phyloP scores from a whole-genome alignment of 2,888 invertebrate genomes.

The Apamea monoglypha region DNA sequence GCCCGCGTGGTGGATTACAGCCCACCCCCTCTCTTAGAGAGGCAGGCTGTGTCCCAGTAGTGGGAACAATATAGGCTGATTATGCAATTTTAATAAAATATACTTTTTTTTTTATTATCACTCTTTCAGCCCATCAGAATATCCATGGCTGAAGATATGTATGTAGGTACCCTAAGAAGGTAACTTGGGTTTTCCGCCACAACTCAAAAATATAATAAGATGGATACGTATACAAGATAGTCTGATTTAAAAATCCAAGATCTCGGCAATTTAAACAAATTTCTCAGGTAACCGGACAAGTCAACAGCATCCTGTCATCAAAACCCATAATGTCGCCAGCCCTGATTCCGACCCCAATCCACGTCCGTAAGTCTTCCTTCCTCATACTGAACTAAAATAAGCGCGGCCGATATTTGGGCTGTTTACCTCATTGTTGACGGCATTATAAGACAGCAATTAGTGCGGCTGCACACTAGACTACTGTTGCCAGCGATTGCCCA shows the following conservation, averaged over 20 bases:
- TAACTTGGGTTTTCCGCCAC: neutral
- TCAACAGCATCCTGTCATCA: neutral
- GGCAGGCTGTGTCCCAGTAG: too few species aligned
- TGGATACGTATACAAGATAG: too few species aligned
- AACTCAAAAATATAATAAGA: too few species aligned
- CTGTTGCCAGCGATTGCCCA: neutral
- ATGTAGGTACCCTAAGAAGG: neutral
- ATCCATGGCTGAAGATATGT: neutral
- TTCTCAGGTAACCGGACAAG: neutral
- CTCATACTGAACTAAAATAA: conserved; percentile 78
- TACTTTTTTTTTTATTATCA: neutral
- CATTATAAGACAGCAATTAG: conserved; percentile 64
- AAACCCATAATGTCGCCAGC: conserved; percentile 16
- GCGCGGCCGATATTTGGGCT: conserved; percentile 62
- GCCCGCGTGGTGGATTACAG: too few species aligned
- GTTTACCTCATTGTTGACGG: conserved; percentile 65
- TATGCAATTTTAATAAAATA: neutral
- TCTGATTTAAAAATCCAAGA: too few species aligned
- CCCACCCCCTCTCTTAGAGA: too few species aligned
- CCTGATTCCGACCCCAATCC: conserved; percentile 58
- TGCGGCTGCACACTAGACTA: neutral
- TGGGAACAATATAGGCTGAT: too few species aligned
- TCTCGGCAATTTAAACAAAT: neutral
- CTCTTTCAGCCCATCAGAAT: neutral
- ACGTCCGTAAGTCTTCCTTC: conserved; percentile 73